Conservation (phyloP, 1,140 invertebrate species). For the Drosophila truncata region DNA sequence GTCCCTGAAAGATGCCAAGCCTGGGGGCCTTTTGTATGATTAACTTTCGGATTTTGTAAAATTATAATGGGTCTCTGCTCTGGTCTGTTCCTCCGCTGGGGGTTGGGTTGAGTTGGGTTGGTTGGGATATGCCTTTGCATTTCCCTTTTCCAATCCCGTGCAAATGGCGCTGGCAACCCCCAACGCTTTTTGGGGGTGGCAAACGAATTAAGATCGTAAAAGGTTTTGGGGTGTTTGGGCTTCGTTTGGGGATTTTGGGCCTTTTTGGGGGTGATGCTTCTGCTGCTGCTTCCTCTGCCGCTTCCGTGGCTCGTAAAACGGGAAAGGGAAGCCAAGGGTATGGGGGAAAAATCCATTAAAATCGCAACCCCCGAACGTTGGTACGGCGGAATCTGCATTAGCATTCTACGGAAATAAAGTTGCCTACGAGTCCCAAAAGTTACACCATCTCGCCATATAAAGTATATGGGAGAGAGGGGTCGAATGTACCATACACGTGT, state of each 20-base stretch:
- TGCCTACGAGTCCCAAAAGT: slow-evolving; percentile 62
- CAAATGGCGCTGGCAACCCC: slow-evolving; percentile 70
- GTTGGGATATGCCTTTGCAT: slow-evolving; percentile 3
- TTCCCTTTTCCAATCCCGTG: slow-evolving; percentile 14
- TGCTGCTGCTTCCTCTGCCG: slow-evolving; percentile 47
- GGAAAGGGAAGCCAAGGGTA: slow-evolving; percentile 18
- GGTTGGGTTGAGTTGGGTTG: slow-evolving; percentile 20
- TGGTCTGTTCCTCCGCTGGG: slow-evolving; percentile 16
- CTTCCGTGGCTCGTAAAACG: slow-evolving; percentile 67
- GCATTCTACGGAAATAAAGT: slow-evolving; percentile 73
- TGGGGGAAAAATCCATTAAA: slow-evolving; percentile 53
- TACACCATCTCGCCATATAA: slow-evolving; percentile 33
- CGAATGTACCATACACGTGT: slow-evolving; percentile 30
- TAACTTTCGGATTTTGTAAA: slow-evolving; percentile 82
- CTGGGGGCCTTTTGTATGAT: slow-evolving; percentile 66
- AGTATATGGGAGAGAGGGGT: slow-evolving; percentile 5
- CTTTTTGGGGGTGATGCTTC: slow-evolving; percentile 45
- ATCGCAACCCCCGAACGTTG: slow-evolving; percentile 66
- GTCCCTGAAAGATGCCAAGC: slow-evolving; percentile 11
- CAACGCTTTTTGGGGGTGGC: slow-evolving; percentile 31
- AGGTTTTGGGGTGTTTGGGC: slow-evolving; percentile 35
- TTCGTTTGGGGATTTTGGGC: slow-evolving; percentile 52
- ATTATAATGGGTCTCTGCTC: slow-evolving; percentile 65
- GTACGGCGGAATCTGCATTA: slow-evolving; percentile 70
- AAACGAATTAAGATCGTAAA: slow-evolving; percentile 81